These are phyloP conservation scores for Hyppa rectilinea DNA, from an alignment of 2,888 invertebrate genomes.

Conservation along the genomic window DNA sequence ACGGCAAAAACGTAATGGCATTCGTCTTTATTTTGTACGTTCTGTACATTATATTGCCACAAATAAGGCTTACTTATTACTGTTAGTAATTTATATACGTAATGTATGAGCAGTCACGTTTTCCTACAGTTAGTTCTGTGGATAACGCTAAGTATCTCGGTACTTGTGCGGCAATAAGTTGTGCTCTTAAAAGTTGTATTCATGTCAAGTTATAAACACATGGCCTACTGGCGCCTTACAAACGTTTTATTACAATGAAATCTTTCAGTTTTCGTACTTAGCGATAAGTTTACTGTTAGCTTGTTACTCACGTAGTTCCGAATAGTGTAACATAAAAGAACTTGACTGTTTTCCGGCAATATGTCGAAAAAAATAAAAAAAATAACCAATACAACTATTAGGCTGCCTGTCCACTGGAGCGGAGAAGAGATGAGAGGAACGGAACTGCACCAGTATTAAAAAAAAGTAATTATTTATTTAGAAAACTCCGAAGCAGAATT, in stretches of 20 bases:
- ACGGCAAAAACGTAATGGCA: conserved; percentile 50
- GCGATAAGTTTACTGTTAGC: conserved; percentile 1
- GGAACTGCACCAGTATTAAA: no score
- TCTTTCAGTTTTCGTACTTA: conserved; percentile 21
- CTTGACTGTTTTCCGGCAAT: no score
- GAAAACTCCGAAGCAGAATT: no score
- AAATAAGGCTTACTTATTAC: conserved; percentile 49
- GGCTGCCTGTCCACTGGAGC: no score
- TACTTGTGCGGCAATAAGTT: conserved; percentile 59
- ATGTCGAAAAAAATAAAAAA: no score
- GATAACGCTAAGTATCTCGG: conserved; percentile 45
- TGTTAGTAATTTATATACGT: conserved; percentile 57
- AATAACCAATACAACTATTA: no score
- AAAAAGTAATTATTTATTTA: no score
- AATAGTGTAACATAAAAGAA: no score
- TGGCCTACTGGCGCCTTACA: conserved; percentile 23
- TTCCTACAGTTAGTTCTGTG: conserved; percentile 37
- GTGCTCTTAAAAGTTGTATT: conserved; percentile 57
- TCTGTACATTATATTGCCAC: conserved; percentile 36
- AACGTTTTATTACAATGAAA: conserved; percentile 22
- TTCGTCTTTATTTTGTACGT: conserved; percentile 46
- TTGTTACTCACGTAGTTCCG: no score
- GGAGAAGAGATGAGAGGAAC: no score
- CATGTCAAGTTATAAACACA: conserved; percentile 33
- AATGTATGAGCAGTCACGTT: conserved; percentile 61